Conservation (phyloP, 2,888 invertebrate species). For the Pharmacophagus antenor region DNA sequence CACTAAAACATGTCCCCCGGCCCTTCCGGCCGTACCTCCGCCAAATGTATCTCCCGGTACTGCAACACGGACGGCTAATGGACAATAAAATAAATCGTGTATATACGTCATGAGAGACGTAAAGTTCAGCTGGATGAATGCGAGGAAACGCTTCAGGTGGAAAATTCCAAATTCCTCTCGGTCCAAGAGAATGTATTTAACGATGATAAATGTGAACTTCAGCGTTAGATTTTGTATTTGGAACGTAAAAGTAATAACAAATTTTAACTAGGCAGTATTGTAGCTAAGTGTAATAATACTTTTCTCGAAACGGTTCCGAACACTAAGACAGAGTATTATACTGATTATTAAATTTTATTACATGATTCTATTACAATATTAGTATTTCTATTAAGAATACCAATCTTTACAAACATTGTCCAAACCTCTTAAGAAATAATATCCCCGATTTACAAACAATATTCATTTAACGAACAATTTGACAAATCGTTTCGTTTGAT, state of each 20-base stretch:
- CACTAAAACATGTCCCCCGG: slow-evolving; percentile 43
- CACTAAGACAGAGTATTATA: too few relatives aligned
- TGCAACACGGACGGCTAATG: slow-evolving; percentile 45
- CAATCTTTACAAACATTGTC: too few relatives aligned
- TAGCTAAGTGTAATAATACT: too few relatives aligned
- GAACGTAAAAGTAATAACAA: background rate
- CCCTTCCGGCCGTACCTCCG: slow-evolving; percentile 43
- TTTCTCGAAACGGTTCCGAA: too few relatives aligned
- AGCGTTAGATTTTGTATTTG: slow-evolving; percentile 4
- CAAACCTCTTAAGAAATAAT: too few relatives aligned
- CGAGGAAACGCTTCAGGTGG: slow-evolving; percentile 31
- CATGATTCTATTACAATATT: too few relatives aligned
- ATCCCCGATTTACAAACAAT: too few relatives aligned
- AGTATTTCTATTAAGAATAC: too few relatives aligned
- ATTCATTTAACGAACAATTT: too few relatives aligned
- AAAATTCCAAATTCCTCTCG: slow-evolving; percentile 26
- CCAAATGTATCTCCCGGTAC: slow-evolving; percentile 46
- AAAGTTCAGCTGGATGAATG: slow-evolving; percentile 43
- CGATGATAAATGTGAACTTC: slow-evolving; percentile 11
- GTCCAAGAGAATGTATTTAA: slow-evolving; percentile 19
- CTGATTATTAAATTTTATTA: too few relatives aligned
- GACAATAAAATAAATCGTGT: slow-evolving; percentile 52
- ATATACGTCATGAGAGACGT: slow-evolving; percentile 37
- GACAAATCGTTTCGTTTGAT: too few relatives aligned
- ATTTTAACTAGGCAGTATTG: background rate